Evolutionary conservation across 2,113 vertebrate species (phyloP).

Genomic region (Silurus asotus): DNA sequence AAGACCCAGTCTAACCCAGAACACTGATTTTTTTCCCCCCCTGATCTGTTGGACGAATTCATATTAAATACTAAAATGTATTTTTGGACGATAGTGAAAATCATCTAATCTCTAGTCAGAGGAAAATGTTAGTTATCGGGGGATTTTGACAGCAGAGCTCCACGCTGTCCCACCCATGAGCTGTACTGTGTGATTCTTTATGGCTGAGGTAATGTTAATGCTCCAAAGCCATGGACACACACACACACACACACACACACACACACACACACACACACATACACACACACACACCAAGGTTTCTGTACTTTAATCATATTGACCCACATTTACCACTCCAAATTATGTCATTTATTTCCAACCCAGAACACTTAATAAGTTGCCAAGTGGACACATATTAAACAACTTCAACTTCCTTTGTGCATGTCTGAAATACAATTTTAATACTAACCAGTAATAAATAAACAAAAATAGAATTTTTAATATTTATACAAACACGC

Average conservation of each 20-base stretch:
- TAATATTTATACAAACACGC: neutral
- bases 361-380: neutral
- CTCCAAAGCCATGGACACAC: constrained; percentile 14
- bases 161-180: constrained; percentile 42
- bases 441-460: neutral
- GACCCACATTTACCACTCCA: neutral
- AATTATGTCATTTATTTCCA: neutral
- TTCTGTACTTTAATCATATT: neutral
- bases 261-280: neutral
- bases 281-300: neutral
- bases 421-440: no score
- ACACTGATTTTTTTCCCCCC: neutral
- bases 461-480: neutral
- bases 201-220: constrained; percentile 46
- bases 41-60: neutral
- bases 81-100: neutral
- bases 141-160: constrained; percentile 1
- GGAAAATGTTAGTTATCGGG: constrained; percentile 6
- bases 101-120: neutral
- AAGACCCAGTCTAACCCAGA: neutral
- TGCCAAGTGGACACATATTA: neutral
- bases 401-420: neutral
- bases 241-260: neutral
- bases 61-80: neutral
- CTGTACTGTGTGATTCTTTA: constrained; percentile 44